Evolutionary conservation across 2,113 vertebrate species (phyloP), one percentile per base, ranked within the genome.

Genomic region (Etia nguti): DNA sequence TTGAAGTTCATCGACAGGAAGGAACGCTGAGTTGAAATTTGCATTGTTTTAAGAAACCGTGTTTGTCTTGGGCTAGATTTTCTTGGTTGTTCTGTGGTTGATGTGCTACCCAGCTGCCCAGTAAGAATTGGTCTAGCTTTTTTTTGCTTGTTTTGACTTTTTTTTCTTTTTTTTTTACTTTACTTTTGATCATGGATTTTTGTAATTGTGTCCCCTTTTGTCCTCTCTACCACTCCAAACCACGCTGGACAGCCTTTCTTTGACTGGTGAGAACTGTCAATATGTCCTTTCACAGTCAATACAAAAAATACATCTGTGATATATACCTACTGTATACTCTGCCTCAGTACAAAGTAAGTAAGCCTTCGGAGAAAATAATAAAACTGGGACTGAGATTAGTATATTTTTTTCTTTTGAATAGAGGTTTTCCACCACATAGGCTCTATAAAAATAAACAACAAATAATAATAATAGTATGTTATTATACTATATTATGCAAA

Each of bases 41-140:
- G 0, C 10, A 2, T 36, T 36, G 3, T 62, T 62, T 62, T 62
- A 18, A 62, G 36, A 12, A 62, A 36, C 18, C 36, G 29, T 5
- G 59, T 62, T 34, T 0, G 0, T 60, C 15, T 60, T 60, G 29
- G 29, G 16, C 59, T 62, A 62, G 59, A 36, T 0, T 16, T 62
- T 62, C 59, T 36, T 36, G 59, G 31, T 36, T 62, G 10, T 36
- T 18, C 6, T 62, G n/a, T 62, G 59, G 38, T 46, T 73, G 41
- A n/a, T 73, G 43, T 73, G 38, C 38, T 10, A 24, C 38, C 0
- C 38, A 26, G 38, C 65, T 43, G 38, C 22, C n/a, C 36, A 70
- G 22, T 73, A 73, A 3, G 5, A 8, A 18, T 0, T 6, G 68
- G 38, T 73, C 0, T 48, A 0, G 1, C 0, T 0, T 46, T 73